Conservation (phyloP, 1,140 invertebrate species). For the Euwallacea similis region DNA sequence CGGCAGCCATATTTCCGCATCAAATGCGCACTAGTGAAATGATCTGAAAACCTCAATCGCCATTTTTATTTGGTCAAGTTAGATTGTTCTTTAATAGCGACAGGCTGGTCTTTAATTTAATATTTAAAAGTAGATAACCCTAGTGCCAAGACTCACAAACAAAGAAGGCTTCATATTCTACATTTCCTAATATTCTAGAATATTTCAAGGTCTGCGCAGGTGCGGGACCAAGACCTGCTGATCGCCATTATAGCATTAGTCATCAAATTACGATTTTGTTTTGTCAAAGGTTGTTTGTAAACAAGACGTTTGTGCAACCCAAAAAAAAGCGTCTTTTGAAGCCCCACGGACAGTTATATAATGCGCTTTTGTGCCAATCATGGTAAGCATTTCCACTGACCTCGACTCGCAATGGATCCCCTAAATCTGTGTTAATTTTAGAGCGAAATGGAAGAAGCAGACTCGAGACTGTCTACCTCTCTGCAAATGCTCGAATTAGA, state of each 20-base stretch:
- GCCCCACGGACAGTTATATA: constrained; percentile 6
- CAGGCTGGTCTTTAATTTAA: too few species aligned
- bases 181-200: too few species aligned
- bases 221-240: not conserved
- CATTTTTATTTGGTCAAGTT: too few species aligned
- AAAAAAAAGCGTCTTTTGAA: constrained; percentile 1
- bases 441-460: constrained; percentile 49
- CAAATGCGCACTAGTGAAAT: too few species aligned
- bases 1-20: too few species aligned
- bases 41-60: too few species aligned
- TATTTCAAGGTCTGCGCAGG: too few species aligned
- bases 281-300: constrained; percentile 37
- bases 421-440: constrained; percentile 34
- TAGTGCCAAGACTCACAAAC: too few species aligned
- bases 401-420: constrained; percentile 23
- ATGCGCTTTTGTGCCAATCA: constrained; percentile 24
- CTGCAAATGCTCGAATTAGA: constrained; percentile 51
- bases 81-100: too few species aligned
- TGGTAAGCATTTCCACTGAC: constrained; percentile 24
- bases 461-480: constrained; percentile 42
- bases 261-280: constrained; percentile 46
- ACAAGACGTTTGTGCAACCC: constrained; percentile 15
- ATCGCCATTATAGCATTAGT: constrained; percentile 41
- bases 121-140: too few species aligned
- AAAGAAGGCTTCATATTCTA: too few species aligned